Evolutionary conservation across 1,140 invertebrate species (phyloP).

Genomic region (Magallana gigas): DNA sequence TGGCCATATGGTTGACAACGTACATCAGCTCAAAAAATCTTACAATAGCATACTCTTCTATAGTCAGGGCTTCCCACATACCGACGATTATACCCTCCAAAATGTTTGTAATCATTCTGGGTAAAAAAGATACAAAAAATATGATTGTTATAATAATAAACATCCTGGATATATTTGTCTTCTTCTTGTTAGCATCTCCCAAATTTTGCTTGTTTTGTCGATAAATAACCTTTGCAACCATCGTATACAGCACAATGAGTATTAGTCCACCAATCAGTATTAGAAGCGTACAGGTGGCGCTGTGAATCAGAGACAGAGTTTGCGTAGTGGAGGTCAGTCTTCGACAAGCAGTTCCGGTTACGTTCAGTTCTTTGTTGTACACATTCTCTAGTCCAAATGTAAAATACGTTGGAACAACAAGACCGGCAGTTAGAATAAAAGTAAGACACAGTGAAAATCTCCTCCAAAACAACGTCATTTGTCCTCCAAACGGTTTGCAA

Average conservation of each 20-base stretch:
- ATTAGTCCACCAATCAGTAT: not conserved
- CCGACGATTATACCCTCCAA: not conserved
- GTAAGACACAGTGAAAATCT: conserved; percentile 30
- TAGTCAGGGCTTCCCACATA: not conserved
- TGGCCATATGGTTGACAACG: conserved; percentile 9
- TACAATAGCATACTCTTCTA: not conserved
- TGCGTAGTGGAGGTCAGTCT: not conserved
- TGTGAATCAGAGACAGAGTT: not conserved
- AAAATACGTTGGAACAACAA: conserved; percentile 29
- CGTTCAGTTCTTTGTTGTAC: too few species aligned
- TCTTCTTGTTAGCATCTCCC: not conserved
- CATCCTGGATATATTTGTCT: not conserved
- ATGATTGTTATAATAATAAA: conserved; percentile 24
- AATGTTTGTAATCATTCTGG: not conserved
- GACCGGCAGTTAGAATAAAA: not conserved
- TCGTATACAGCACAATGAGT: not conserved
- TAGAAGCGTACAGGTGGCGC: not conserved
- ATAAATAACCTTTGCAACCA: not conserved
- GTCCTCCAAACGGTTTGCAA: conserved; percentile 44
- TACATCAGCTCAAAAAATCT: not conserved
- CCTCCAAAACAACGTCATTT: conserved; percentile 42
- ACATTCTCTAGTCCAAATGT: conserved; percentile 33
- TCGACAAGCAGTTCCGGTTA: conserved; percentile 34
- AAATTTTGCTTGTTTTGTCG: not conserved
- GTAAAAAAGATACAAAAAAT: conserved; percentile 20